Evolutionary conservation across 2,113 vertebrate species (phyloP).

Genomic region (Osmerus mordax): DNA sequence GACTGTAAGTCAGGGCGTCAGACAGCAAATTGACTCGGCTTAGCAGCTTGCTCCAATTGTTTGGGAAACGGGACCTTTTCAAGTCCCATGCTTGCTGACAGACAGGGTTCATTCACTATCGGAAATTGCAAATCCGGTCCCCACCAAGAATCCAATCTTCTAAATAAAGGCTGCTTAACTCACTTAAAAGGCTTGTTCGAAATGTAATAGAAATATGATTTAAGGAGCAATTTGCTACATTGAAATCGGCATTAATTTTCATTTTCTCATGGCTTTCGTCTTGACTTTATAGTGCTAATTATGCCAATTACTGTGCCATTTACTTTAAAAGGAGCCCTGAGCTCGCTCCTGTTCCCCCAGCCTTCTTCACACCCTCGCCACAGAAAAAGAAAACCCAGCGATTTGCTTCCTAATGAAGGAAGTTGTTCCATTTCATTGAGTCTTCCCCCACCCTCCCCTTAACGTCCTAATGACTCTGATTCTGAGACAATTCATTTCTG

Average conservation of each 20-base stretch:
- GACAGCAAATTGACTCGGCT: constrained; percentile 17
- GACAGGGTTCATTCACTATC: constrained; percentile 36
- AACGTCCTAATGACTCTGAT: constrained; percentile 65
- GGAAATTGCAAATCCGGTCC: constrained; percentile 41
- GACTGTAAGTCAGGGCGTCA: constrained; percentile 6
- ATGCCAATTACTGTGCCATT: constrained; percentile 77
- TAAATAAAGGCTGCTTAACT: constrained; percentile 64
- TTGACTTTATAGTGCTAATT: constrained; percentile 82
- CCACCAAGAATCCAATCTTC: constrained; percentile 41
- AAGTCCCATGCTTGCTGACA: constrained; percentile 21
- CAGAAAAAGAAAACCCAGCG: constrained; percentile 62
- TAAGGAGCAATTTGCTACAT: constrained; percentile 69
- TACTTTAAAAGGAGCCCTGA: constrained; percentile 67
- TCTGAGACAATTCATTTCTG: constrained; percentile 72
- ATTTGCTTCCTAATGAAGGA: constrained; percentile 79
- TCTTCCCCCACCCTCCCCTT: constrained; percentile 40
- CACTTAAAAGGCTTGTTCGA: constrained; percentile 69
- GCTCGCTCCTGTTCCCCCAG: constrained; percentile 34
- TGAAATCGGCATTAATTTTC: constrained; percentile 71
- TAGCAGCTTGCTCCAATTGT: constrained; percentile 19
- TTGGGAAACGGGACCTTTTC: constrained; percentile 17
- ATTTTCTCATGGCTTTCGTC: constrained; percentile 73
- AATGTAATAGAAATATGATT: constrained; percentile 69
- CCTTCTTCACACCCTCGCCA: constrained; percentile 44
- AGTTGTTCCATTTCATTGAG: constrained; percentile 74